Evolutionary conservation across 1,140 invertebrate genomes (phyloP), one percentile per base, ranked within the genome.

Genomic region (Diploscapter pachys): DNA sequence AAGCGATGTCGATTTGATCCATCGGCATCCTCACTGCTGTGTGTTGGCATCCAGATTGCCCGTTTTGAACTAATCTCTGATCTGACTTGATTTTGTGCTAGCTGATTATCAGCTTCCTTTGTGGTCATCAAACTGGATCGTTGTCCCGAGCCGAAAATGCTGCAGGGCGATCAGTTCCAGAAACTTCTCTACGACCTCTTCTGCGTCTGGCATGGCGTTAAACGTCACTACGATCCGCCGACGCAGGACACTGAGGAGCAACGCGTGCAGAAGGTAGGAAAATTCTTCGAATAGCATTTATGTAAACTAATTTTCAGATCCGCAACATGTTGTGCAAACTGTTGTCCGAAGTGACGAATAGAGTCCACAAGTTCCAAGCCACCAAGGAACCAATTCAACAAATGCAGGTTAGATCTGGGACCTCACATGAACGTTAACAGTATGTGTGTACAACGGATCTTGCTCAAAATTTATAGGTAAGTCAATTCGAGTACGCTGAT

Each of bases 141-240:
- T 53, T 54, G 2, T 54, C 51, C 53, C 52, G 66, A 11, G 57
- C 48, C 66, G 66, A 13, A 11, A 48, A 83, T 84, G 80, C 62
- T 85, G 8, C 75, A 81, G 11, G 80, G 84, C 59, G 83, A 85
- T 57, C 75, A 81, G 1, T 85, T 85, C 69, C 83, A 85, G 72
- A 84, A 81, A 65, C 67, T 85, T 13, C 76, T 85, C 3, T 85
- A 83, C 63, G 83, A 85, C 67, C 75, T 85, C 8, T 83, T 85
- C n/a, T 85, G 84, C 69, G 59, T 83, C n/a, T 85, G 84, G 84
- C 82, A 85, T 73, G 84, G 81, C 69, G 83, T 85, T 5, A 77
- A 81, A 73, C 79, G 83, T 9, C 84, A 85, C 64, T 85, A 84
- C 59, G 84, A 85, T 74, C 83, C 83, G 49, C 83, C 84, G 3